These are phyloP conservation scores for Eucera pruinosa DNA, from an alignment of 2,888 invertebrate genomes.

Conservation along the genomic window DNA sequence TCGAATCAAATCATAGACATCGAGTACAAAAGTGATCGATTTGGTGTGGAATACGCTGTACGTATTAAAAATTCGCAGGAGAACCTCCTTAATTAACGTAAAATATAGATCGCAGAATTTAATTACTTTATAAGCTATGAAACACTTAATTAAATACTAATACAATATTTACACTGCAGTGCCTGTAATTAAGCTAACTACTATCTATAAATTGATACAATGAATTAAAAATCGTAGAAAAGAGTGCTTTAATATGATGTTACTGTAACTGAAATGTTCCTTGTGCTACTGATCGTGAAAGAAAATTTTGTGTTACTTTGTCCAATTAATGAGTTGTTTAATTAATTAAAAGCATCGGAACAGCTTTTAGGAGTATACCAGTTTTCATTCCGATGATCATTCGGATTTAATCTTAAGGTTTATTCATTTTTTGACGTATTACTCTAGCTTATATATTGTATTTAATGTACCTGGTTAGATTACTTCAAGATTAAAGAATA, in stretches of 20 bases:
- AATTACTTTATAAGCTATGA: constrained; percentile 3
- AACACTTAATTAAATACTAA: background rate
- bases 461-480: too few species aligned
- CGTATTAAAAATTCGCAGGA: too few species aligned
- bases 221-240: background rate
- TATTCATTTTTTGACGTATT: background rate
- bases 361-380: background rate
- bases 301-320: background rate
- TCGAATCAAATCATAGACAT: too few species aligned
- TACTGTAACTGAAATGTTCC: background rate
- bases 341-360: background rate
- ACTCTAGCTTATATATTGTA: too few species aligned
- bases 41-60: too few species aligned
- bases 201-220: background rate
- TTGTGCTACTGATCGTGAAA: background rate
- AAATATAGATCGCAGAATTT: constrained; percentile 4
- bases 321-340: background rate
- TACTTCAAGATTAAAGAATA: too few species aligned
- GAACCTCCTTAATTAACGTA: background rate
- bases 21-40: too few species aligned
- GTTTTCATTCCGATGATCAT: background rate
- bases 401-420: background rate
- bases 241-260: background rate
- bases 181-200: background rate
- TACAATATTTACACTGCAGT: background rate